These are phyloP conservation scores for Seladonia tumulorum DNA, from an alignment of 2,888 invertebrate genomes.

Conservation along the genomic window DNA sequence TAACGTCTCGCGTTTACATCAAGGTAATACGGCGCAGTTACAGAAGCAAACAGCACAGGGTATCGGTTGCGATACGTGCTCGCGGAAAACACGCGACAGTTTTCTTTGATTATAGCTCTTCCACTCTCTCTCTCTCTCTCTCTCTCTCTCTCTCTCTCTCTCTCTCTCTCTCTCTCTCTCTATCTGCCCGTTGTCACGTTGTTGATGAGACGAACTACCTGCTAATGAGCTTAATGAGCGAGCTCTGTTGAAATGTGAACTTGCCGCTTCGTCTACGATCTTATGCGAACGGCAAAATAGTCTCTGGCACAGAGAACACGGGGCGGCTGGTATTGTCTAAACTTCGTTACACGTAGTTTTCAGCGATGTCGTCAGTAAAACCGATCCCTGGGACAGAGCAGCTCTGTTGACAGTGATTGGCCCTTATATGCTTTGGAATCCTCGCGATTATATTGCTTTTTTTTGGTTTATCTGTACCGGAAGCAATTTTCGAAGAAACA, in stretches of 20 bases:
- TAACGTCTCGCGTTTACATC: background rate
- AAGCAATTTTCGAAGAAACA: no score
- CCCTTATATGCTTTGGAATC: background rate
- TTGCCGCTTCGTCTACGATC: conserved; percentile 36
- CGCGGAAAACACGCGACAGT: conserved; percentile 50
- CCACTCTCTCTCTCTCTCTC: background rate
- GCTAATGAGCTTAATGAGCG: conserved; percentile 64
- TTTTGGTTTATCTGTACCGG: no score
- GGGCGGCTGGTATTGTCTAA: background rate
- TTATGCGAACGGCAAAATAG: conserved; percentile 19
- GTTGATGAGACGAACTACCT: conserved; percentile 59
- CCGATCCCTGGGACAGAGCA: background rate
- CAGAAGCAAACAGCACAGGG: background rate
- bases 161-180: background rate
- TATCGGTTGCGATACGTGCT: conserved; percentile 2
- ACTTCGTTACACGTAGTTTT: conserved; percentile 8
- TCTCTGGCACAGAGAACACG: conserved; percentile 16
- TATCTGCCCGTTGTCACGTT: conserved; percentile 39
- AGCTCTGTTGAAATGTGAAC: conserved; percentile 46
- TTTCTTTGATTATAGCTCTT: conserved; percentile 56
- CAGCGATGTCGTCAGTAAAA: background rate
- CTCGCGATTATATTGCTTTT: no score
- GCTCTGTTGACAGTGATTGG: background rate
- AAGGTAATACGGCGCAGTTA: background rate
- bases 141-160: no score